phyloP scores from a whole-genome alignment of 2,113 vertebrate genomes.

The Ageneiosus marmoratus region DNA sequence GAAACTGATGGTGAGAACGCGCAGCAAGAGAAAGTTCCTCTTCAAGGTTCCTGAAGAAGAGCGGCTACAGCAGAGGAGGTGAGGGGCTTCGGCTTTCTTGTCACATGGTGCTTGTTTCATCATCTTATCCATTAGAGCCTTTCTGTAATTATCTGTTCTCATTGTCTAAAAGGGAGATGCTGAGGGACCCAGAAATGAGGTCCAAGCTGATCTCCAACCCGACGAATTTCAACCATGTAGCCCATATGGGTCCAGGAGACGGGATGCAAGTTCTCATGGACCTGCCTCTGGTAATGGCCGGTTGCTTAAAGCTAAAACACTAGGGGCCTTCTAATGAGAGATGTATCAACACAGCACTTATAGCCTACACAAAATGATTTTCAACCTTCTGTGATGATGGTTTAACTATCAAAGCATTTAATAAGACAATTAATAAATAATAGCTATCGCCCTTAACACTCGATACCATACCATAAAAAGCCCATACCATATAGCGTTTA shows the following conservation, averaged over 20 bases:
- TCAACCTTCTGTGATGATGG: neutral
- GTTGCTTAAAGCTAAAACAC: neutral
- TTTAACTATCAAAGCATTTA: neutral
- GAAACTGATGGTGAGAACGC: slow-evolving; percentile 94
- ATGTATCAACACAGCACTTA: neutral
- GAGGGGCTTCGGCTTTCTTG: neutral
- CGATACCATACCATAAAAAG: too few species aligned
- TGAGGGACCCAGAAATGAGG: slow-evolving; percentile 89
- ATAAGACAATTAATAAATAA: neutral
- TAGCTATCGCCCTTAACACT: neutral
- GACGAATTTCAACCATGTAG: slow-evolving; percentile 98
- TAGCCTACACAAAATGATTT: neutral
- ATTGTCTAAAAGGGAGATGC: slow-evolving; percentile 85
- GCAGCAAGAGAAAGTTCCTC: slow-evolving; percentile 94
- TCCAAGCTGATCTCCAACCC: slow-evolving; percentile 97
- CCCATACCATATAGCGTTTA: neutral
- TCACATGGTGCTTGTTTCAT: neutral
- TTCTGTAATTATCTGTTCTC: neutral
- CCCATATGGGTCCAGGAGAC: slow-evolving; percentile 98
- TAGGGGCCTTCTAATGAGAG: neutral
- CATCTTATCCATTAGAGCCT: neutral
- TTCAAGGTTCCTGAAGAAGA: slow-evolving; percentile 96
- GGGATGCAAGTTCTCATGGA: slow-evolving; percentile 99
- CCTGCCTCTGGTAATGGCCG: slow-evolving; percentile 87
- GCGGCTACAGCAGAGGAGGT: slow-evolving; percentile 88